phyloP scores from a whole-genome alignment of 2,888 invertebrate genomes.

The Sinotaia quadrata region DNA sequence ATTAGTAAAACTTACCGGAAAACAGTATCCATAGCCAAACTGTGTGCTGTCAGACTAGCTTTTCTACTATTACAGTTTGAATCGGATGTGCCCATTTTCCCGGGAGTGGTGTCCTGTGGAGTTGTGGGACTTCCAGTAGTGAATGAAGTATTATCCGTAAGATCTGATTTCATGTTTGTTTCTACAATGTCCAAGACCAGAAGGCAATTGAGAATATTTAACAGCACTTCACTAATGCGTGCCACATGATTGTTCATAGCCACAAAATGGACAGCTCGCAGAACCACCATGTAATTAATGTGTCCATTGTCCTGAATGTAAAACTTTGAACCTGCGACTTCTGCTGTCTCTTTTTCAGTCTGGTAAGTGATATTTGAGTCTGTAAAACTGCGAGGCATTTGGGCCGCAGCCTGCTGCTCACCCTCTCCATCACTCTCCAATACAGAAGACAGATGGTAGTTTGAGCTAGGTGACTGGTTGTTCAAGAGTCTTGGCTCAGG shows the following conservation, averaged over 20 bases:
- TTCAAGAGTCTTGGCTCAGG: conserved; percentile 77
- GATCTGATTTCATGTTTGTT: conserved; percentile 28
- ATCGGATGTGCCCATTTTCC: conserved; percentile 10
- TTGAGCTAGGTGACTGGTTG: conserved; percentile 16
- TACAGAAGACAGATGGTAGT: conserved; percentile 70
- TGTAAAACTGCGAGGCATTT: conserved; percentile 73
- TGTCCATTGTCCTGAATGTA: conserved; percentile 97
- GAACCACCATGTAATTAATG: conserved; percentile 84
- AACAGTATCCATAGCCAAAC: conserved; percentile 81
- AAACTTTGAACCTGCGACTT: conserved; percentile 82
- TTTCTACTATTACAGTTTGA: conserved; percentile 33
- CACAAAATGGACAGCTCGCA: conserved; percentile 88
- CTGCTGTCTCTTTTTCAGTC: conserved; percentile 74
- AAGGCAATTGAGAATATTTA: conserved; percentile 91
- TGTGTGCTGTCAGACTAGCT: conserved; percentile 76
- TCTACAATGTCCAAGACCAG: conserved; percentile 87
- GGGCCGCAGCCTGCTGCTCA: conserved; percentile 74
- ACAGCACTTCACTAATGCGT: conserved; percentile 91
- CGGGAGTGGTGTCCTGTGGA: conserved; percentile 3
- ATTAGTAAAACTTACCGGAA: conserved; percentile 73
- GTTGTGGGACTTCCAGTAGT: conserved; percentile 28
- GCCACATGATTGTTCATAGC: conserved; percentile 89
- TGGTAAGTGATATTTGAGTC: conserved; percentile 69
- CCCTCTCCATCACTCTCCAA: conserved; percentile 75
- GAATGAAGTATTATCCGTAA: conserved; percentile 1